These are phyloP conservation scores for Acleris laterana DNA, from an alignment of 2,888 invertebrate species.

Conservation along the genomic window DNA sequence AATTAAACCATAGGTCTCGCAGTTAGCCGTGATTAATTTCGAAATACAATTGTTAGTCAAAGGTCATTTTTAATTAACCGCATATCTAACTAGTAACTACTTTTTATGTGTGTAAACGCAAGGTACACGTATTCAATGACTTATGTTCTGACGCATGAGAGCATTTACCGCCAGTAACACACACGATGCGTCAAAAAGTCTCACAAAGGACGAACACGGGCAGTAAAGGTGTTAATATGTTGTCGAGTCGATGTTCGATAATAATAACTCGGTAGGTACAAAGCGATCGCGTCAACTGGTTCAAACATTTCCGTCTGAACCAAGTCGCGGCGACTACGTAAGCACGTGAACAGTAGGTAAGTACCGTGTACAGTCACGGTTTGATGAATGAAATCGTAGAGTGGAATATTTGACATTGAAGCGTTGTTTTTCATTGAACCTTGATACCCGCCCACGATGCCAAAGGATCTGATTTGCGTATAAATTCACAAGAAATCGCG, in stretches of 20 bases:
- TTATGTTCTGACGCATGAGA: no score
- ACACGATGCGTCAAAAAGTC: no score
- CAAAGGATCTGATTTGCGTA: slow-evolving; percentile 21
- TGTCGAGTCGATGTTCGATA: slow-evolving; percentile 15
- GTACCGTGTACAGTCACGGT: slow-evolving; percentile 11
- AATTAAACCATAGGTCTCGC: not conserved
- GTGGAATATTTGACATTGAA: slow-evolving; percentile 66
- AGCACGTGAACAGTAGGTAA: no score
- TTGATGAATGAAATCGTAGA: slow-evolving; percentile 46
- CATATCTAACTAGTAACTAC: no score
- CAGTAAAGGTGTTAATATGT: slow-evolving; percentile 1
- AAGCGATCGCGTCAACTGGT: slow-evolving; percentile 17
- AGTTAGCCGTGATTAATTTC: slow-evolving; percentile 1
- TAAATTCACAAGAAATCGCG: slow-evolving; percentile 19
- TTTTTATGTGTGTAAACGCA: not conserved
- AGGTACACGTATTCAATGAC: not conserved
- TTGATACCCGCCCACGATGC: slow-evolving; percentile 8
- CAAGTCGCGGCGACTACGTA: slow-evolving; percentile 11
- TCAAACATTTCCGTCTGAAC: slow-evolving; percentile 21
- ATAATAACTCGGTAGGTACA: slow-evolving; percentile 5
- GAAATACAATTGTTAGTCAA: slow-evolving; percentile 4
- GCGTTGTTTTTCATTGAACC: slow-evolving; percentile 34
- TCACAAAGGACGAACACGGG: no score
- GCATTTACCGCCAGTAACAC: no score
- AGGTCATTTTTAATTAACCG: not conserved